phyloP scores from a whole-genome alignment of 2,797 vertebrate genomes.

The Enteromius trimaculatus region DNA sequence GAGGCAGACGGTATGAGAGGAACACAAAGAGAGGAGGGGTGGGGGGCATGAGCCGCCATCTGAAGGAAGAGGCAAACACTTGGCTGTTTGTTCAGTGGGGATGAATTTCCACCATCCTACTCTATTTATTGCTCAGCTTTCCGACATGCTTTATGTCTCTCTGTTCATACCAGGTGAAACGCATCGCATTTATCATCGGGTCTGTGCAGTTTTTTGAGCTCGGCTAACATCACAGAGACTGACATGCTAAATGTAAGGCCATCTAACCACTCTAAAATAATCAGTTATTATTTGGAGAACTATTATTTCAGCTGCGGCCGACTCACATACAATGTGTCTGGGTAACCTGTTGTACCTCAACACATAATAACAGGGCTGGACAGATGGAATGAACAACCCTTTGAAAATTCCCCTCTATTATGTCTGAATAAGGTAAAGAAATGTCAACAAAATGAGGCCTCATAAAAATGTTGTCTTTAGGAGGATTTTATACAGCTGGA shows the following conservation, averaged over 20 bases:
- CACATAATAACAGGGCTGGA: conserved; percentile 54
- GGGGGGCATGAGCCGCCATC: conserved; percentile 67
- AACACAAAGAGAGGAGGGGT: conserved; percentile 60
- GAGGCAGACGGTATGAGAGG: conserved; percentile 59
- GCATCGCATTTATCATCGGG: conserved; percentile 39
- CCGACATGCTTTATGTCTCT: conserved; percentile 23
- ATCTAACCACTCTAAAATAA: conserved; percentile 48
- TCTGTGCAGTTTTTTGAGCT: conserved; percentile 27
- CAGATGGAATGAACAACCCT: conserved; percentile 28
- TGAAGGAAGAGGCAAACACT: conserved; percentile 75
- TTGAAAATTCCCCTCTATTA: conserved; percentile 51
- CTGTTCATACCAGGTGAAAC: conserved; percentile 40
- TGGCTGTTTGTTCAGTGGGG: conserved; percentile 69
- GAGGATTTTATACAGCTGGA: background rate
- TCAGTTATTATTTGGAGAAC: conserved; percentile 39
- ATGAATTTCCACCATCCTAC: conserved; percentile 47
- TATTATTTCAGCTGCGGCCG: conserved; percentile 59
- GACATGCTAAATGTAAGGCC: conserved; percentile 19
- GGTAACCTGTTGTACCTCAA: conserved; percentile 38
- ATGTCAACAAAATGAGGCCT: conserved; percentile 45
- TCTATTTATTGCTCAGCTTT: conserved; percentile 32
- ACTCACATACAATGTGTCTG: conserved; percentile 32
- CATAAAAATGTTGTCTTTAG: conserved; percentile 34
- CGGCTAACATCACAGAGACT: conserved; percentile 14
- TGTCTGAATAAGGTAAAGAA: conserved; percentile 62